Percentiles rank a stretch among this genome's conserved stretches.
Conservation (phyloP, 30 jellyfish, hydroid and myxozoan species). For the Sanderia malayensis region DNA sequence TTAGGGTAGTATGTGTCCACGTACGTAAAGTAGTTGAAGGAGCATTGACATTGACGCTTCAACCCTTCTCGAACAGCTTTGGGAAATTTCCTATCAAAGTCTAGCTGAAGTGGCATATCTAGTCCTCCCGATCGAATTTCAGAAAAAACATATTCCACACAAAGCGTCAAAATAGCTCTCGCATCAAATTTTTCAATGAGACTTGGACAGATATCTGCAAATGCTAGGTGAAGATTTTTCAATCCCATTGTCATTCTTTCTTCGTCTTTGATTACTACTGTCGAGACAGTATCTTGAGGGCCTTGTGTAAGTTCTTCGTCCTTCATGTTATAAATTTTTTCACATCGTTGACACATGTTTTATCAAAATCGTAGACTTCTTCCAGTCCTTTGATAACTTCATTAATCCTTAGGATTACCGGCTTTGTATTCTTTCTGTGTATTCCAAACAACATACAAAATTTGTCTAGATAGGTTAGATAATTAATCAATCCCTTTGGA, state of each 20-base stretch:
- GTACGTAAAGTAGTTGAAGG: conserved; percentile 25
- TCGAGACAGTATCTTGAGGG: conserved; percentile 34
- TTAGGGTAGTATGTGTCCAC: conserved; percentile 17
- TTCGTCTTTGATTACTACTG: conserved; percentile 29
- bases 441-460: conserved; percentile 17
- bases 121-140: conserved; percentile 29
- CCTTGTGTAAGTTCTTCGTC: conserved; percentile 34
- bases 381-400: conserved; percentile 21
- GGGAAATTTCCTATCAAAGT: conserved; percentile 28
- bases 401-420: conserved; percentile 13
- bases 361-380: conserved; percentile 18
- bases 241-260: conserved; percentile 12
- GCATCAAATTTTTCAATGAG: conserved; percentile 24
- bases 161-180: conserved; percentile 25
- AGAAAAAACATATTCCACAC: conserved; percentile 20
- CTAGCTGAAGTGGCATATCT: conserved; percentile 39
- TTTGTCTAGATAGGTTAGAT: conserved; percentile 10
- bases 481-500: conserved; percentile 15
- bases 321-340: conserved; percentile 17
- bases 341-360: conserved; percentile 25
- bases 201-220: conserved; percentile 29
- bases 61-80: conserved; percentile 38
- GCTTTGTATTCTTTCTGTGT: conserved; percentile 16
- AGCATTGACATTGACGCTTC: conserved; percentile 32
- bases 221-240: conserved; percentile 22